Conservation (phyloP, 1,140 invertebrate genomes). For the Procambarus clarkii region DNA sequence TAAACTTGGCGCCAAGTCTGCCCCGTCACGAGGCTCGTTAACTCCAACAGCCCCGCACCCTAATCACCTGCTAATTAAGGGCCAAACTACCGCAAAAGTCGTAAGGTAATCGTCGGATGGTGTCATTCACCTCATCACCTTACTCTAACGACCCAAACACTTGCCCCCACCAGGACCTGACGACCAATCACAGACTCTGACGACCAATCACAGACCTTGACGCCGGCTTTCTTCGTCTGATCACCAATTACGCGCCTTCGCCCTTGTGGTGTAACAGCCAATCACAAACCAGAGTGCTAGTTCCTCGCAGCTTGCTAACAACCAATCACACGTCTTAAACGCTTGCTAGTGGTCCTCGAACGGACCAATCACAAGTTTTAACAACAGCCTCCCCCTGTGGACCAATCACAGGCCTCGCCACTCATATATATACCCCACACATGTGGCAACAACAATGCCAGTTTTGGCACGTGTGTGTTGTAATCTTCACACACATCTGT, state of each 20-base stretch:
- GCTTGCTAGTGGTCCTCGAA: not conserved
- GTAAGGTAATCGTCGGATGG: not conserved
- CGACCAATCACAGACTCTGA: no score
- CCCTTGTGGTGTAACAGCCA: not conserved
- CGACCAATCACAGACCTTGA: no score
- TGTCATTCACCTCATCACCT: not conserved
- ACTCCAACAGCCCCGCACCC: not conserved
- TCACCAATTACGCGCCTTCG: not conserved
- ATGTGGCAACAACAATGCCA: no score
- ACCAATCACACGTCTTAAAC: not conserved
- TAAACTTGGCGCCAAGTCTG: no score
- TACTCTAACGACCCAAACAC: not conserved
- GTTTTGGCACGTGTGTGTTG: no score
- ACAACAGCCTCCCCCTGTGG: not conserved
- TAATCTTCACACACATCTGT: no score
- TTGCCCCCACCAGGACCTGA: not conserved
- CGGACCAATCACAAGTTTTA: not conserved
- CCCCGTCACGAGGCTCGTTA: not conserved
- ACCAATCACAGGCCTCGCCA: not conserved
- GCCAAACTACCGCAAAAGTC: conserved; percentile 18
- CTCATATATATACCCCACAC: not conserved
- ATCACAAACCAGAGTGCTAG: not conserved
- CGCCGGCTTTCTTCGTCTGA: not conserved
- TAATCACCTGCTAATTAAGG: conserved; percentile 19
- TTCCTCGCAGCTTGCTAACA: not conserved